Evolutionary conservation across 92 coral and sea anemone genomes (phyloP).

Genomic region (Muricea muricata): DNA sequence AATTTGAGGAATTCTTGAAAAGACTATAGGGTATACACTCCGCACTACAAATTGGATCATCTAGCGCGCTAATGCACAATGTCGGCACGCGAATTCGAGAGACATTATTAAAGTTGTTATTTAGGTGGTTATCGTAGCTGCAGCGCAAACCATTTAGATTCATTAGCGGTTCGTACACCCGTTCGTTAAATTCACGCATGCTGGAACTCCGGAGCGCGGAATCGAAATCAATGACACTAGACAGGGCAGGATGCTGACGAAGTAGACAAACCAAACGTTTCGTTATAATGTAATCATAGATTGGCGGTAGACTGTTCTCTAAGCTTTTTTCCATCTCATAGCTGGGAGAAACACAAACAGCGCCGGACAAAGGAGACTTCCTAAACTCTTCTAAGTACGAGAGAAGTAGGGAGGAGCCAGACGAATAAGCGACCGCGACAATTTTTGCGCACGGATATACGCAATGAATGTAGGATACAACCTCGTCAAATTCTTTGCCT

Average conservation of each 20-base stretch:
- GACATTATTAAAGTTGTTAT: conserved; percentile 84
- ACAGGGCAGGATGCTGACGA: conserved; percentile 83
- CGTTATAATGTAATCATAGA: conserved; percentile 86
- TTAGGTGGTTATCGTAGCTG: conserved; percentile 36
- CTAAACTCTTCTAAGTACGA: conserved; percentile 89
- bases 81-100: conserved; percentile 86
- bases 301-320: conserved; percentile 68
- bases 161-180: conserved; percentile 79
- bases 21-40: conserved; percentile 93
- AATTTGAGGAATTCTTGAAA: conserved; percentile 91
- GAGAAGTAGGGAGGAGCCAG: conserved; percentile 83
- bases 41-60: conserved; percentile 88
- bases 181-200: conserved; percentile 83
- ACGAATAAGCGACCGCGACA: conserved; percentile 81
- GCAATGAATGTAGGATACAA: conserved; percentile 74
- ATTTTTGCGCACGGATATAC: conserved; percentile 88
- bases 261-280: conserved; percentile 74
- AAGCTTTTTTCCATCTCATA: conserved; percentile 85
- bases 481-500: conserved; percentile 85
- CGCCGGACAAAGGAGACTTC: conserved; percentile 65
- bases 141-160: conserved; percentile 73
- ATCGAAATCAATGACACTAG: conserved; percentile 76
- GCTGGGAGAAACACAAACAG: conserved; percentile 92
- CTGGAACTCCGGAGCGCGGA: conserved; percentile 75
- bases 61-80: conserved; percentile 88